Evolutionary conservation across 2,888 invertebrate genomes (phyloP).

Genomic region (Lysandra coridon): DNA sequence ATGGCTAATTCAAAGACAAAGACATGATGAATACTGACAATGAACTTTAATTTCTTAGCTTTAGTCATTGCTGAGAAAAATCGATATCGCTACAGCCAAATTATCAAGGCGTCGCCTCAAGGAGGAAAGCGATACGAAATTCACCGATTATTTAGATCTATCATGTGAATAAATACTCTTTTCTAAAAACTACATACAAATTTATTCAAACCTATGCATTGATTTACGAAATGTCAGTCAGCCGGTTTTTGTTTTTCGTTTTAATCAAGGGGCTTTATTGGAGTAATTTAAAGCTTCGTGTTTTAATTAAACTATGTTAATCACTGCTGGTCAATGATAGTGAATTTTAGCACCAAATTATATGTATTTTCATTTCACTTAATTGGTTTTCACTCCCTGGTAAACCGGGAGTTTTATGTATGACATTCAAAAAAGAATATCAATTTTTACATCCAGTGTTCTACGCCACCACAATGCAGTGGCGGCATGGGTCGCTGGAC

Average conservation of each 20-base stretch:
- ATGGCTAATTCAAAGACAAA: too few relatives aligned
- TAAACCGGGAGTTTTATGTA: background rate
- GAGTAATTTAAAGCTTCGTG: background rate
- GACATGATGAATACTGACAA: too few relatives aligned
- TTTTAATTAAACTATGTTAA: conserved; percentile 24
- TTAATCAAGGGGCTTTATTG: conserved; percentile 13
- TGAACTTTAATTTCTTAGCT: too few relatives aligned
- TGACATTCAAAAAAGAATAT: background rate
- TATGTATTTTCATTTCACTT: background rate
- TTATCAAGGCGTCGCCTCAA: too few relatives aligned
- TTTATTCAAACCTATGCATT: background rate
- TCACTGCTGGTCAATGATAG: conserved; percentile 5
- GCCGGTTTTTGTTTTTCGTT: conserved; percentile 11
- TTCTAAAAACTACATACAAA: background rate
- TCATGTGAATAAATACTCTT: background rate
- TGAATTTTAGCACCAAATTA: background rate
- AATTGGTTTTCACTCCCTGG: background rate
- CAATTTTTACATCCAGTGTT: too few relatives aligned
- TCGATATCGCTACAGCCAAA: too few relatives aligned
- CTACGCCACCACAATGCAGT: too few relatives aligned
- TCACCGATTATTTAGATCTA: too few relatives aligned
- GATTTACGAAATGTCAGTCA: background rate
- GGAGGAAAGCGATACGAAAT: too few relatives aligned
- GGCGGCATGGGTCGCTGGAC: too few relatives aligned
- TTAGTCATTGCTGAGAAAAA: too few relatives aligned